These are phyloP conservation scores for Henricia sp. DNA, from an alignment of 53 echinoderm and acorn worm species.

Conservation along the genomic window DNA sequence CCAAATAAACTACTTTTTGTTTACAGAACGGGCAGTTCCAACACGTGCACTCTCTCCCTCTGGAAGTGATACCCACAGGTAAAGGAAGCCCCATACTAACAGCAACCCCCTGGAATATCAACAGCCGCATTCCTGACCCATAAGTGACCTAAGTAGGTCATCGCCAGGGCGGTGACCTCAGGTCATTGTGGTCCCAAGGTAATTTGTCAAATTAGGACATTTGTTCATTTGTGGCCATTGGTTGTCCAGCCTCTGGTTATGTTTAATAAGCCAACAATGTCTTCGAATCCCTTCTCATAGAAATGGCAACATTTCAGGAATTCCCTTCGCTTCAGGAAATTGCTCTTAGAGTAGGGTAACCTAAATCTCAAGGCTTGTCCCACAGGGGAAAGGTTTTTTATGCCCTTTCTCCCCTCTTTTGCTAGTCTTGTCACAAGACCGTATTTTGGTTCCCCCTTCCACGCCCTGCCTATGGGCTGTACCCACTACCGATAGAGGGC, in stretches of 20 bases:
- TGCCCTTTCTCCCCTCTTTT: no score
- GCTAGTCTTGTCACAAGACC: no score
- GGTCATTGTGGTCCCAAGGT: constrained; percentile 37
- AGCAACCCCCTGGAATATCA: constrained; percentile 7
- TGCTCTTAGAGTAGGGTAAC: no score
- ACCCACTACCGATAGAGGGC: no score
- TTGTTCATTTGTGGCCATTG: constrained; percentile 32
- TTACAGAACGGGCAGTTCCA: constrained; percentile 8
- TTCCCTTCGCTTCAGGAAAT: no score
- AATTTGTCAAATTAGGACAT: constrained; percentile 52
- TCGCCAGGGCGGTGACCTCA: constrained; percentile 47
- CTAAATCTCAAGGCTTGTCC: no score
- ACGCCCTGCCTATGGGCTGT: no score
- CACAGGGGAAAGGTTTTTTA: no score
- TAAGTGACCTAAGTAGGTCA: constrained; percentile 57
- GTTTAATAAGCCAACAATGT: not conserved
- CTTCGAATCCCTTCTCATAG: no score
- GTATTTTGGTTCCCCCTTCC: no score
- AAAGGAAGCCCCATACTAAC: not conserved
- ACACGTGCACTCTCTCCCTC: not conserved
- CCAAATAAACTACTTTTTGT: not conserved
- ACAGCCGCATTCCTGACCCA: constrained; percentile 38
- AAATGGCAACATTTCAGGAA: no score
- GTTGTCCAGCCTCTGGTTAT: constrained; percentile 31
- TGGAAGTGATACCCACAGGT: not conserved